Base-by-base conservation (phyloP, 2,797 vertebrate genomes). In the Sibirionetta formosa region DNA sequence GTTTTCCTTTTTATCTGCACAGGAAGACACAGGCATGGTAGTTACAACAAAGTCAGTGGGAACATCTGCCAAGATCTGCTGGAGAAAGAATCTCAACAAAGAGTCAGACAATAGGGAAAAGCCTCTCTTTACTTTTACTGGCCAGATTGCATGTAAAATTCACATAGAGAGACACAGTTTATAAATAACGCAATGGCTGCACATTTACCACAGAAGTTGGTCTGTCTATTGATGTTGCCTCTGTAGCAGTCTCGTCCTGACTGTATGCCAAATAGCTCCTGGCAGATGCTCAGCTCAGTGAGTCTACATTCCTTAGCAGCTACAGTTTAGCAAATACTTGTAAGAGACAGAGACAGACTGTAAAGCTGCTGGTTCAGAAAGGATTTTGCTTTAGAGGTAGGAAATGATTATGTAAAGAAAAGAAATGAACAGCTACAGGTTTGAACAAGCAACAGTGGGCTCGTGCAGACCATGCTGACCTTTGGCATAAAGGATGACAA, bases 271-370 rank as follows among this genome's bases (percentile, higher is more conserved):
- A 89, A 90, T 81, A 76, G 54, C 94, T 96, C n/a, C 76, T 91
- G 82, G 94, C 96, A 96, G 79, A 94, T 92, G 89, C 84, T 94
- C 82, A 48, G 54, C 84, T 91, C 94, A 76, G 76, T 33, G 26
- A 96, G 82, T 65, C 61, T 42, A 56, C 79, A 44, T 53, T 91
- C 72, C 72, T 86, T 42, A 92, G 69, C 72, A 94, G 91, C 77
- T 63, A 95, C 72, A 78, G 82, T 93, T 96, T 90, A 93, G 66
- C 24, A 83, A 91, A 87, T 75, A 58, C 72, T 76, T 90, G 46
- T 78, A 81, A 86, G 76, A 93, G 64, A 65, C 53, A 78, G 82
- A 89, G 77, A 90, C 82, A 91, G 72, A 18, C 86, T 93, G 89
- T 72, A 89, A 93, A 91, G 51, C 69, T 72, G 24, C 16, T 94